Base-by-base conservation (phyloP, 1,140 invertebrate genomes). In the Sminthurinus signatus region DNA sequence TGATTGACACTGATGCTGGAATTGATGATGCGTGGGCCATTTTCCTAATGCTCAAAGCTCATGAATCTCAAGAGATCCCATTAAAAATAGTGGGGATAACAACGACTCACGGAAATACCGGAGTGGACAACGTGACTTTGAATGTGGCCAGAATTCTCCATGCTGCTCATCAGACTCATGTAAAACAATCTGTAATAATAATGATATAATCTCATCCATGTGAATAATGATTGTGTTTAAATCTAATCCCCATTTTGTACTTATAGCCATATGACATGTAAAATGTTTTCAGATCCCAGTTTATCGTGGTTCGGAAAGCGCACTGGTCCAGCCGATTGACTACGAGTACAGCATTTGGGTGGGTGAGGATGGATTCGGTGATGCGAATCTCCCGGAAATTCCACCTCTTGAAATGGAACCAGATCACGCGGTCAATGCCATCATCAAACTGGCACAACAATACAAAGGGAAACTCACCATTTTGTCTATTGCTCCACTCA, bases 231-330 rank as follows among this genome's bases (percentile, higher is more conserved):
- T n/a, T n/a, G n/a, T n/a, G n/a, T n/a, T n/a, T n/a, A n/a, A n/a
- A n/a, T n/a, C n/a, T n/a, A n/a, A n/a, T n/a, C n/a, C n/a, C n/a
- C n/a, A n/a, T n/a, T n/a, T n/a, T n/a, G n/a, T n/a, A n/a, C n/a
- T n/a, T n/a, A n/a, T n/a, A n/a, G n/a, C n/a, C n/a, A n/a, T n/a
- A n/a, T n/a, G n/a, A n/a, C n/a, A n/a, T n/a, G n/a, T n/a, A n/a
- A n/a, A n/a, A n/a, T n/a, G n/a, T n/a, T n/a, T n/a, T n/a, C 52
- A 87, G 85, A 81, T 87, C 70, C 86, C 85, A 50, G 81, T 87
- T 27, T 86, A 77, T 74, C 73, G 77, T 74, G 86, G 86, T 36
- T 80, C 81, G 5, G 67, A 77, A 25, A 76, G 79, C 10, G 73
- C 81, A 14, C 66, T 87, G 10, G 73, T 85, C 21, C 73, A 73